phyloP scores from a whole-genome alignment of 2,797 vertebrate species.

The Emydoidea blandingii region DNA sequence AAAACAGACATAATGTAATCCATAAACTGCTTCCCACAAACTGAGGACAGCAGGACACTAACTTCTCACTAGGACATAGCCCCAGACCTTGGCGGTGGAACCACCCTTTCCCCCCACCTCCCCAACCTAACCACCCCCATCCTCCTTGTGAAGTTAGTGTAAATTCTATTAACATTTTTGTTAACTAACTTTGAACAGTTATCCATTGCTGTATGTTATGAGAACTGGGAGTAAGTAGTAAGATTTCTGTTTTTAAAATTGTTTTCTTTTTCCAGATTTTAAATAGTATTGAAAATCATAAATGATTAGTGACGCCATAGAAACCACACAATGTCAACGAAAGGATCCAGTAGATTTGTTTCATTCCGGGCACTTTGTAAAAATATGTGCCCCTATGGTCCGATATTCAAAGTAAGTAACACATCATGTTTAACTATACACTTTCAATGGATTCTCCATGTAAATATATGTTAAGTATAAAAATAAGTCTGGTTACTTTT shows the following conservation, averaged over 20 bases:
- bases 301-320: slow-evolving; percentile 59
- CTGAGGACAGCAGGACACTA: neutral
- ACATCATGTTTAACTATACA: neutral
- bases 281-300: neutral
- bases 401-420: slow-evolving; percentile 96
- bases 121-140: neutral
- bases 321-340: slow-evolving; percentile 57
- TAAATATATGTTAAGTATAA: neutral
- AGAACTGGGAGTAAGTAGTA: neutral
- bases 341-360: slow-evolving; percentile 88
- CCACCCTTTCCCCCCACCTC: no score
- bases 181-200: neutral
- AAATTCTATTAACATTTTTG: neutral
- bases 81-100: neutral
- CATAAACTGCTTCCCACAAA: neutral
- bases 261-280: slow-evolving; percentile 62
- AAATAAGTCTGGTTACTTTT: neutral
- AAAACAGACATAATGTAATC: neutral
- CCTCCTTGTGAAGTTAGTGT: neutral
- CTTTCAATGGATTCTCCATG: neutral
- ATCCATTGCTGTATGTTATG: neutral
- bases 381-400: slow-evolving; percentile 97
- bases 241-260: slow-evolving; percentile 10
- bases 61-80: neutral
- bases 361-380: slow-evolving; percentile 86